phyloP scores from a whole-genome alignment of 2,113 vertebrate genomes.

The Pygoscelis adeliae region DNA sequence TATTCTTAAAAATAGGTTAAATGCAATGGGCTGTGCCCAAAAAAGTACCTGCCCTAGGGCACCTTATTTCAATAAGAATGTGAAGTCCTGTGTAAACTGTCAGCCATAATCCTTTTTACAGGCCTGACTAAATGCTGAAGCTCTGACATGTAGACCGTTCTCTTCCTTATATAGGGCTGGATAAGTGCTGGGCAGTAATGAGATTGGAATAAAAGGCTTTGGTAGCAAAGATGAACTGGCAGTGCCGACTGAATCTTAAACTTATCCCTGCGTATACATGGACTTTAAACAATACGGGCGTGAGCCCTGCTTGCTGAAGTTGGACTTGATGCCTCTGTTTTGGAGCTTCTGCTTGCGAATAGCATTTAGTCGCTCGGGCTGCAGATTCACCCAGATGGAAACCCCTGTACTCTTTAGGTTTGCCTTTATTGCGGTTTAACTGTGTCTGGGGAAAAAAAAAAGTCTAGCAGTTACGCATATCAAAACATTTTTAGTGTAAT shows the following conservation, averaged over 20 bases:
- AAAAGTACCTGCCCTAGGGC: neutral
- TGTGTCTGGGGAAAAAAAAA: neutral
- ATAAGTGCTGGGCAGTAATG: constrained; percentile 27
- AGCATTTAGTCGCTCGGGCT: accelerated
- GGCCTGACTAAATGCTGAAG: neutral
- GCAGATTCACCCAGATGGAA: neutral
- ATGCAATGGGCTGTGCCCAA: neutral
- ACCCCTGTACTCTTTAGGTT: neutral
- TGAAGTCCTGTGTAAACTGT: neutral
- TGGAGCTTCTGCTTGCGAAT: neutral
- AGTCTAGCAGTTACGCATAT: accelerated
- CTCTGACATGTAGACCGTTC: neutral
- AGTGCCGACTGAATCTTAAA: neutral
- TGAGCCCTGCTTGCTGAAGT: neutral
- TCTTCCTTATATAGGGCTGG: constrained; percentile 61
- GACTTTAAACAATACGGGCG: accelerated
- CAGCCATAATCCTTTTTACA: constrained; percentile 26
- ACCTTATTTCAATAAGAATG: neutral
- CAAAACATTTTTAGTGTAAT: neutral
- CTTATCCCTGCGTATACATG: neutral
- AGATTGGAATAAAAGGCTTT: constrained; percentile 44
- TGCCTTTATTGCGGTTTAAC: neutral
- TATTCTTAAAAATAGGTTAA: neutral
- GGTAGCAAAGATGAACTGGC: constrained; percentile 40
- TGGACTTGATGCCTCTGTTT: neutral